Evolutionary conservation across 2,113 vertebrate species (phyloP), one percentile per base, ranked within the genome.

Genomic region (Dromiciops gliroides): DNA sequence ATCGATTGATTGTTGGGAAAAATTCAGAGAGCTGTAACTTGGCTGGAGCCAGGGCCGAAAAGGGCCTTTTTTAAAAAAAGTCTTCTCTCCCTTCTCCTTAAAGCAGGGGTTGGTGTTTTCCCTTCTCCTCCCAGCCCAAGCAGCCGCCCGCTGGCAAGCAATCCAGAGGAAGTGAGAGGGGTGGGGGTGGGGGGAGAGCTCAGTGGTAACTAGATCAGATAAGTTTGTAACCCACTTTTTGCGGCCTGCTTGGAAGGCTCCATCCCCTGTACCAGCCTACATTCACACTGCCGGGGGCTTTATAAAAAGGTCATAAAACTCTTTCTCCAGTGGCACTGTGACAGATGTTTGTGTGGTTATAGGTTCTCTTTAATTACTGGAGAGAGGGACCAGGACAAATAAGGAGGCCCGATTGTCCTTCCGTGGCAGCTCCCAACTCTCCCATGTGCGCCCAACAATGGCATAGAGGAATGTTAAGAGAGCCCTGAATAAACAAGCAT

Each of bases 401-500:
- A 99, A 96, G 97, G 97, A 95, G 98, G 97, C 97, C 96, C 98
- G 98, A 98, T 98, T 99, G 98, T 98, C 98, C 97, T 96, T 98
- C 97, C 97, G 98, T 98, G 98, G 98, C 98, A 98, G 98, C 98
- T 98, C 98, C 97, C 98, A 98, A 98, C 98, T 98, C 98, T 93
- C 83, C 92, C 92, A 89, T 93, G 92, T 53, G 51, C 97, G 89
- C 94, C 98, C 97, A 98, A 98, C 98, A 99, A 98, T 98, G 98
- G 97, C 98, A 97, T 98, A 98, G 98, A 98, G 98, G 98, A 98
- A 97, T 97, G 96, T 96, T 96, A 94, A 75, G 98, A 98, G 98
- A 98, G 97, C 98, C 98, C 98, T 98, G 98, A 98, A 99, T 99
- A 98, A 99, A 99, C 99, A 99, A 98, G 98, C 98, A 98, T 98